Base-by-base conservation (phyloP, 2,113 vertebrate species). In the human (Homo sapiens) region DNA sequence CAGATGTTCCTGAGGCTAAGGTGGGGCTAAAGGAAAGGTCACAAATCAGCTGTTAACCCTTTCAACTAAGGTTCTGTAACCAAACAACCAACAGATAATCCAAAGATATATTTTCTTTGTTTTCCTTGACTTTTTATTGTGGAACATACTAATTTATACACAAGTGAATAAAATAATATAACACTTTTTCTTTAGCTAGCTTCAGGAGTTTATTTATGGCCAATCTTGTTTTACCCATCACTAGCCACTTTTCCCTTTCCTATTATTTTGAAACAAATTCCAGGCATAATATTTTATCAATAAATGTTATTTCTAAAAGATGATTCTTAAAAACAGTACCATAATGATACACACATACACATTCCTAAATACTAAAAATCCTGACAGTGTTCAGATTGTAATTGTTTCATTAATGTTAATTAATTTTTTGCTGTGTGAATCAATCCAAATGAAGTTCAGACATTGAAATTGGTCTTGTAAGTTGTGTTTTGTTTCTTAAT, bases 191-290 rank as follows among this genome's bases (percentile, higher is more conserved):
- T 55, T 93, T 90, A 61, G 52, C 1, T 30, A 85, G 6, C 52
- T 90, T 93, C 45, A 80, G 23, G 30, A 80, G 0, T 66, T 81
- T 81, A 84, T 59, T 90, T 25, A 14, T 86, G 64, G 18, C 27
- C n/a, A 81, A 13, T 80, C 30, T 93, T 10, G 55, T 80, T 78
- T 90, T 80, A 85, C 12, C 22, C 73, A 32, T 48, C 7, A 20
- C 38, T 40, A 55, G 30, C 64, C 43, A 80, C 22, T 73, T 85
- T 80, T 76, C 40, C n/a, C 40, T 96, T 96, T 97, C 38, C 10
- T 96, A 14, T 76, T 75, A 66, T 50, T 83, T 95, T 85, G 66
- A 95, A 92, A 18, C 35, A 85, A 84, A 88, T 95, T 80, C 57
- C 64, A 75, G 66, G 9, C 12, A 45, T 92, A 30, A 52, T 20